These are phyloP conservation scores for Beroe ovata DNA, from an alignment of 37 sponge, comb jelly and placozoan species.

Conservation along the genomic window DNA sequence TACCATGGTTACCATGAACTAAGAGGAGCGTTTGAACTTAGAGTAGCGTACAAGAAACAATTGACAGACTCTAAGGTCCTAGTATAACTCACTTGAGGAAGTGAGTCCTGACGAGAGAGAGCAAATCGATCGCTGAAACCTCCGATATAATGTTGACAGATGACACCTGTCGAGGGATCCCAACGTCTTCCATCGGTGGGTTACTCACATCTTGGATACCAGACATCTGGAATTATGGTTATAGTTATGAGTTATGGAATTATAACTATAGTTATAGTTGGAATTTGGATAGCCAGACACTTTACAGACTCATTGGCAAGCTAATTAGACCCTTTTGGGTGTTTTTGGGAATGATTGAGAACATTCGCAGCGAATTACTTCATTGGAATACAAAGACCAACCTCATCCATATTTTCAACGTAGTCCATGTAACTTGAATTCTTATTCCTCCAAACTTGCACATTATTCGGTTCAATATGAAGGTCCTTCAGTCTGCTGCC, in stretches of 20 bases:
- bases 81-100: slow-evolving; percentile 45
- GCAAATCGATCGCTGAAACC: background rate
- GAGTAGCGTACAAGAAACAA: background rate
- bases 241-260: no score
- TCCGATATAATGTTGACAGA: slow-evolving; percentile 30
- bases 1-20: no score
- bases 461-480: slow-evolving; percentile 31
- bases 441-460: slow-evolving; percentile 30
- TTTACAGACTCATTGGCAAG: no score
- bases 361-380: no score
- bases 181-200: background rate
- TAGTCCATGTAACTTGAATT: slow-evolving; percentile 40
- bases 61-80: background rate
- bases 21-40: no score
- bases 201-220: background rate
- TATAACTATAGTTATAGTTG: no score
- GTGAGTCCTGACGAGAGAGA: background rate
- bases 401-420: slow-evolving; percentile 27
- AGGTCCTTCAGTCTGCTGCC: slow-evolving; percentile 39
- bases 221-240: background rate
- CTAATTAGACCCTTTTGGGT: no score
- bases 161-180: slow-evolving; percentile 41
- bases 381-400: background rate
- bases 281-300: no score
- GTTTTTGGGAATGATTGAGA: no score